A percentile compares a stretch with the other conserved stretches of the same genome.
These are phyloP conservation scores for Martes flavigula DNA, from an alignment of 2,797 vertebrate genomes.

Conservation along the genomic window DNA sequence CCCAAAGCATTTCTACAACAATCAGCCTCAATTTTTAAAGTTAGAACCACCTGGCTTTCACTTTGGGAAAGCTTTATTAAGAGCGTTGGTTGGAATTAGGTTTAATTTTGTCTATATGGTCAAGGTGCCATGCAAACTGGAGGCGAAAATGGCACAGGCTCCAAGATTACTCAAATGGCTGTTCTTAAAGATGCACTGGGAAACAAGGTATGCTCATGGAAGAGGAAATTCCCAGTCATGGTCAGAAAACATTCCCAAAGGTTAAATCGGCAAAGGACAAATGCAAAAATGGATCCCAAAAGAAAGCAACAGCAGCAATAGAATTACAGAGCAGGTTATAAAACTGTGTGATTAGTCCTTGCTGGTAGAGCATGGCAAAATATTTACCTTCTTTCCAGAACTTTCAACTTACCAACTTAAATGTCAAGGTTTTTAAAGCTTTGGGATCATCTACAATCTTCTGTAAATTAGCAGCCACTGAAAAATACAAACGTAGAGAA, in stretches of 20 bases:
- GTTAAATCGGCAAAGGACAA: not conserved
- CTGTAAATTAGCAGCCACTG: constrained; percentile 99
- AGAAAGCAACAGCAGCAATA: not conserved
- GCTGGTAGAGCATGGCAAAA: not conserved
- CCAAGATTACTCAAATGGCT: not conserved
- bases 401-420: constrained; percentile 96
- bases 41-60: constrained; percentile 21
- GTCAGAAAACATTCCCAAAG: constrained; percentile 7
- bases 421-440: constrained; percentile 97
- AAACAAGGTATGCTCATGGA: not conserved
- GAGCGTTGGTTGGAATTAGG: not conserved
- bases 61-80: constrained; percentile 30
- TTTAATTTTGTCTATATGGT: constrained; percentile 15
- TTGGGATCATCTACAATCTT: constrained; percentile 98
- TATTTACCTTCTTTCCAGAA: not conserved
- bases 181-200: not conserved
- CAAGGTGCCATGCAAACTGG: not conserved
- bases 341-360: not conserved
- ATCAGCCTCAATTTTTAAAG: constrained; percentile 39
- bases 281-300: not conserved
- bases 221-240: not conserved
- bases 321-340: not conserved
- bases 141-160: not conserved
- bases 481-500: constrained; percentile 80
- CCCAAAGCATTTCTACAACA: not conserved